These are phyloP conservation scores for Acrobasis suavella DNA, from an alignment of 2,888 invertebrate genomes.

Conservation along the genomic window DNA sequence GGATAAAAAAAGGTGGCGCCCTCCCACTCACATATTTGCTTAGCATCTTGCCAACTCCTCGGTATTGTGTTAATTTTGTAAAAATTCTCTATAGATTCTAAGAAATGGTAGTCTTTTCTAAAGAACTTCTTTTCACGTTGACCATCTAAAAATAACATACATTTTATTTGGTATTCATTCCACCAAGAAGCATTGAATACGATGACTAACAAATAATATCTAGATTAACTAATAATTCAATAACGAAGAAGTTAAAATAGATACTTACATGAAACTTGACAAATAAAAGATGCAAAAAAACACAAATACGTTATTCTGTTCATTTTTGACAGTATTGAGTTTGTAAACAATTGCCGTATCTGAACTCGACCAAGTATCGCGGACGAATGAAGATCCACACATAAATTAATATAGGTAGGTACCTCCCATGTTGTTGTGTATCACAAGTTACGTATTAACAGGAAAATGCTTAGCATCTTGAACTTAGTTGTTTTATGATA, in stretches of 20 bases:
- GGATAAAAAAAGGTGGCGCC: conserved; percentile 61
- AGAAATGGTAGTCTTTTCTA: conserved; percentile 59
- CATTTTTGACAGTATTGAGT: background rate
- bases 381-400: background rate
- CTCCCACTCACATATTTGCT: conserved; percentile 52
- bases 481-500: background rate
- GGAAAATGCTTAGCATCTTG: conserved; percentile 19
- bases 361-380: background rate
- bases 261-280: conserved; percentile 4
- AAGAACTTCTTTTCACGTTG: conserved; percentile 54
- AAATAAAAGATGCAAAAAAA: background rate
- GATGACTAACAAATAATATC: too few relatives aligned
- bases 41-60: conserved; percentile 55
- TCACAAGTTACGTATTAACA: conserved; percentile 10
- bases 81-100: conserved; percentile 50
- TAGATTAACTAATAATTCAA: too few relatives aligned
- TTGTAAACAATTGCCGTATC: background rate
- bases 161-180: too few relatives aligned
- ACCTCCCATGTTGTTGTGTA: background rate
- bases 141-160: conserved; percentile 46
- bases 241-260: background rate
- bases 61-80: conserved; percentile 63
- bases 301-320: background rate
- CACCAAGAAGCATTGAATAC: too few relatives aligned
- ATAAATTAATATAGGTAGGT: background rate